phyloP scores from a whole-genome alignment of 2,888 invertebrate genomes.

The Synergus laeviventris region DNA sequence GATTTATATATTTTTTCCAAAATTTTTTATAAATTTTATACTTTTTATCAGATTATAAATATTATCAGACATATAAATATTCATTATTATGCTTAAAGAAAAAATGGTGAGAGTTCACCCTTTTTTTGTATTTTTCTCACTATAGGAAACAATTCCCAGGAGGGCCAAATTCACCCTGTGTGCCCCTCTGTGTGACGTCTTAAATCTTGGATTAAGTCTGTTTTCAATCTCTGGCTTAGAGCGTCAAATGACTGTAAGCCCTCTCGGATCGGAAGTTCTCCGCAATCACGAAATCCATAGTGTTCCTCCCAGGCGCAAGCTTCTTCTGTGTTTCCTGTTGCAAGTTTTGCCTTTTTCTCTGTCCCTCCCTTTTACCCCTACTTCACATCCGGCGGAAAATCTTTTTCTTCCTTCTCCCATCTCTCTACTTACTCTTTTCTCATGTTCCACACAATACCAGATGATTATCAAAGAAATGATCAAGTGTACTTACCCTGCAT shows the following conservation, averaged over 20 bases:
- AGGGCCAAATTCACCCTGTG: not conserved
- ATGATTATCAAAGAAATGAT: slow-evolving; percentile 65
- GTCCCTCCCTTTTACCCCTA: slow-evolving; percentile 18
- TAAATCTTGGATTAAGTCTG: slow-evolving; percentile 17
- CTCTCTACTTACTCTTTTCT: slow-evolving; percentile 41
- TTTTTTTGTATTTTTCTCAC: slow-evolving; percentile 1
- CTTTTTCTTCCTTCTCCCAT: slow-evolving; percentile 42
- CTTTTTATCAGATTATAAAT: no score
- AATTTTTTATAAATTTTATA: no score
- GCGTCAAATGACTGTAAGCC: slow-evolving; percentile 25
- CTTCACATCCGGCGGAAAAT: slow-evolving; percentile 43
- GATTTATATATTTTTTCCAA: no score
- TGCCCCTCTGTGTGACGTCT: not conserved
- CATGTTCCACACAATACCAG: slow-evolving; percentile 57
- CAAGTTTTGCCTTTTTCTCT: slow-evolving; percentile 43
- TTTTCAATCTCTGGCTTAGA: not conserved
- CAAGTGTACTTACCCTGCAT: slow-evolving; percentile 66
- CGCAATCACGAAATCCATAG: slow-evolving; percentile 38
- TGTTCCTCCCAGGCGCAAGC: slow-evolving; percentile 39
- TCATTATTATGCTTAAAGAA: no score
- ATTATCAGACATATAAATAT: no score
- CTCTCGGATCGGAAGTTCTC: slow-evolving; percentile 33
- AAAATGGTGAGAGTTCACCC: no score
- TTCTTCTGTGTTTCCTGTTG: slow-evolving; percentile 47
- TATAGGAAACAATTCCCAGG: no score